Percentiles rank a stretch among this genome's conserved stretches.
Conservation (phyloP, 1,140 invertebrate species). For the Fragariocoptes setiger region DNA sequence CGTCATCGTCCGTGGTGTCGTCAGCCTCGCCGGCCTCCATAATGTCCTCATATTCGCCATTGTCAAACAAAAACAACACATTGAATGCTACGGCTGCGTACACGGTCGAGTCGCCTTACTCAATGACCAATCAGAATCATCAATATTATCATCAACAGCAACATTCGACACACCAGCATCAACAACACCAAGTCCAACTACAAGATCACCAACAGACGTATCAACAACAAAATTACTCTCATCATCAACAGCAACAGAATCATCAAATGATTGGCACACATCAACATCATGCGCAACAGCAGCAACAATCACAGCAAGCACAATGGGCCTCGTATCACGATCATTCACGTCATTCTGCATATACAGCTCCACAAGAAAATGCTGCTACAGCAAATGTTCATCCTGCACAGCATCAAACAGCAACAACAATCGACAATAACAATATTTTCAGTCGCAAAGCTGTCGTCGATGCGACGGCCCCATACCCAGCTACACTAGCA, state of each 20-base stretch:
- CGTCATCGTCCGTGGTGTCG: background rate
- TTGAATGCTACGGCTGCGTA: background rate
- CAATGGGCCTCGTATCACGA: too few species aligned
- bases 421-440: too few species aligned
- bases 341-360: too few species aligned
- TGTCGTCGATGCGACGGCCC: too few species aligned
- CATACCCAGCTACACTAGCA: too few species aligned
- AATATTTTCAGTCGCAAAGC: too few species aligned
- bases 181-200: background rate
- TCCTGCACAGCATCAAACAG: too few species aligned
- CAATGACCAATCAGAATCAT: background rate
- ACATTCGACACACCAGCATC: too few species aligned
- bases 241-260: background rate
- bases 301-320: background rate
- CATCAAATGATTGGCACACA: background rate
- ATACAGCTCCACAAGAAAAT: too few species aligned
- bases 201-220: background rate
- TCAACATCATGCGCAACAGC: constrained; percentile 1
- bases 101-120: background rate
- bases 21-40: background rate
- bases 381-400: too few species aligned
- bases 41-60: background rate
- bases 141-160: background rate
- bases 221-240: constrained; percentile 3
- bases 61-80: background rate